phyloP scores from a whole-genome alignment of 2,113 vertebrate species.

The Notechis scutatus region DNA sequence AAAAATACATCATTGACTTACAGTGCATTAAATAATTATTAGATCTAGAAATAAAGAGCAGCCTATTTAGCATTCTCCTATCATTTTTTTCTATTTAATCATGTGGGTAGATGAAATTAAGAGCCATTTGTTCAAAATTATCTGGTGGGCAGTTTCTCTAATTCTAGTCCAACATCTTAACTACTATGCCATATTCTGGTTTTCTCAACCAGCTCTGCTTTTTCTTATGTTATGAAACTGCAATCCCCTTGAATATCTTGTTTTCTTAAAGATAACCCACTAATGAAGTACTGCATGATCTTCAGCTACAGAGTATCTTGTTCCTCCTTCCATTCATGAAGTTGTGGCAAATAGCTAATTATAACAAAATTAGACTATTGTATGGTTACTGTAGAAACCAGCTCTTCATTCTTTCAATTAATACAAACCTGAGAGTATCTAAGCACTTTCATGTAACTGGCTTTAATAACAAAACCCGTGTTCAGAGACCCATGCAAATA shows the following conservation, averaged over 20 bases:
- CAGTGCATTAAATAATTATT: neutral
- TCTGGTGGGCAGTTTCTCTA: neutral
- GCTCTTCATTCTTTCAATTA: neutral
- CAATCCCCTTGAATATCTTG: neutral
- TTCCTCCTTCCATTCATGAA: neutral
- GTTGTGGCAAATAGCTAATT: neutral
- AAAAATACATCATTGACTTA: neutral
- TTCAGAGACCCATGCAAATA: neutral
- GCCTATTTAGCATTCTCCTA: neutral
- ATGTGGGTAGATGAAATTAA: neutral
- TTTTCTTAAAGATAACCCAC: neutral
- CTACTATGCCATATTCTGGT: neutral
- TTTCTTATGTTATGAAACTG: neutral
- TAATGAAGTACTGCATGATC: neutral
- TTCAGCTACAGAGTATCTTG: neutral
- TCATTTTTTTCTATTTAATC: neutral
- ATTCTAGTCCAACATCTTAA: neutral
- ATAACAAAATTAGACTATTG: neutral
- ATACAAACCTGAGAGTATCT: neutral
- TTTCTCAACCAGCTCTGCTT: neutral
- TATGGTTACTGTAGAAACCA: neutral
- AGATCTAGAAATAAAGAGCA: neutral
- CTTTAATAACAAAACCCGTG: neutral
- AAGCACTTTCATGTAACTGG: neutral
- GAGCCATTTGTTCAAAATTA: neutral